Evolutionary conservation across 2,888 invertebrate species (phyloP), one percentile per base, ranked within the genome.

Genomic region (Punctoribates punctum): DNA sequence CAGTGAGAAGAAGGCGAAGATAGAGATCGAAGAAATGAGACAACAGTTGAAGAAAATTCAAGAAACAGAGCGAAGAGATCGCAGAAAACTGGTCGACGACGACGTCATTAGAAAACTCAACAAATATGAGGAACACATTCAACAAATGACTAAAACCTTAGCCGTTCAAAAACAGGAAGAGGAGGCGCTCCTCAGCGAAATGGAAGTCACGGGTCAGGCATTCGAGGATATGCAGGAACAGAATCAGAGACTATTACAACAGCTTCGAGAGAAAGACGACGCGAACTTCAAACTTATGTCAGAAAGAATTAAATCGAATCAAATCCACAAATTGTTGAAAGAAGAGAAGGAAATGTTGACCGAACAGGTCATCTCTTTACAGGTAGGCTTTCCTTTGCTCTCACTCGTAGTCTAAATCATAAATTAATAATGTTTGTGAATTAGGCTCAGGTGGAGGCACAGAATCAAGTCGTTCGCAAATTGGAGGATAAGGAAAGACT

Each of bases 171-270:
- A 93, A 85, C 46, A 78, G 75, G 80, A 81, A 72, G 80, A 98
- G 84, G 97, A 98, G 83, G 96, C 96, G 0, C 86, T 99, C 73
- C 86, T 98, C 20, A 97, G 94, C 83, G 99, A 99, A 85, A 97
- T 99, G 95, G 98, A 99, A 84, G 96, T 96, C 3, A 99, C 98
- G 0, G 98, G 98, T 0, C 97, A 97, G 84, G 98, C 98, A 0
- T 96, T 96, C 83, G 98, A 99, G 84, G 98, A 99, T 82, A 96
- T 97, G 96, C 97, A 98, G 85, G 97, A 98, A 82, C 97, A 97
- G 86, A 97, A 97, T 85, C 94, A 94, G 0, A 87, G 96, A 51
- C 88, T 98, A 25, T 91, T 98, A 74, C 96, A 97, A 81, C 97
- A 98, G 84, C 85, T 99, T 77, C 87, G 96, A 2, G 97, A 98